Evolutionary conservation across 2,888 invertebrate genomes (phyloP).

Genomic region (Cheilosia urbana): DNA sequence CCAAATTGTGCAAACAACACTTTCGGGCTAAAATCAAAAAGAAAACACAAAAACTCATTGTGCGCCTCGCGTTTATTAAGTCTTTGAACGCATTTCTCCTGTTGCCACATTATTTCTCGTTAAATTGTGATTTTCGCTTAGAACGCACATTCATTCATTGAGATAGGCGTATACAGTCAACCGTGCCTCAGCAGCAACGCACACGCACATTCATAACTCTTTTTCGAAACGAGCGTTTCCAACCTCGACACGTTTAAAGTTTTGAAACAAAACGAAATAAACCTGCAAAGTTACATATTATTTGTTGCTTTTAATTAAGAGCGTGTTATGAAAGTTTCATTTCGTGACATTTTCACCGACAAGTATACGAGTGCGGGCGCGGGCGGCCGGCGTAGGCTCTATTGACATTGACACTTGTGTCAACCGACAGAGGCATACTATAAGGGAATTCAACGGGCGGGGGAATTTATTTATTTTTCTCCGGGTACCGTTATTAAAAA

Average conservation of each 20-base stretch:
- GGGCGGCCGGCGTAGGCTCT: not conserved
- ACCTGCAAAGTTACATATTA: slow-evolving; percentile 44
- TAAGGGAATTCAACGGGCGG: not conserved
- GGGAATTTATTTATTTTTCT: slow-evolving; percentile 42
- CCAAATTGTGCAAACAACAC: slow-evolving; percentile 29
- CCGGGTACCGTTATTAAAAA: slow-evolving; percentile 54
- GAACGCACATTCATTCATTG: slow-evolving; percentile 69
- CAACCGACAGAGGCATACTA: not conserved
- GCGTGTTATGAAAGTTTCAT: slow-evolving; percentile 66
- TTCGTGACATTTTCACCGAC: slow-evolving; percentile 44
- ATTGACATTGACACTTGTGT: slow-evolving; percentile 61
- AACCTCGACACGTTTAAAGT: not conserved
- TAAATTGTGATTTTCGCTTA: slow-evolving; percentile 68
- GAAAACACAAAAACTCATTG: slow-evolving; percentile 1
- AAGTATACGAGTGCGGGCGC: not conserved
- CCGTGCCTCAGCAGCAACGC: not conserved
- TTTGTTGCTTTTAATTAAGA: slow-evolving; percentile 69
- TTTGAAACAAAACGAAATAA: not conserved
- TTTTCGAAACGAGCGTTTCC: slow-evolving; percentile 38
- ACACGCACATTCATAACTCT: slow-evolving; percentile 28
- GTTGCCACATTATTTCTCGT: slow-evolving; percentile 61
- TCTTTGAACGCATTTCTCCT: not conserved
- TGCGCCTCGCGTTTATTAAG: slow-evolving; percentile 30
- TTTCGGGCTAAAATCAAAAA: slow-evolving; percentile 1
- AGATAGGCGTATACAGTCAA: slow-evolving; percentile 22